Evolutionary conservation across 2,113 vertebrate species (phyloP).

Genomic region (Sander lucioperca): DNA sequence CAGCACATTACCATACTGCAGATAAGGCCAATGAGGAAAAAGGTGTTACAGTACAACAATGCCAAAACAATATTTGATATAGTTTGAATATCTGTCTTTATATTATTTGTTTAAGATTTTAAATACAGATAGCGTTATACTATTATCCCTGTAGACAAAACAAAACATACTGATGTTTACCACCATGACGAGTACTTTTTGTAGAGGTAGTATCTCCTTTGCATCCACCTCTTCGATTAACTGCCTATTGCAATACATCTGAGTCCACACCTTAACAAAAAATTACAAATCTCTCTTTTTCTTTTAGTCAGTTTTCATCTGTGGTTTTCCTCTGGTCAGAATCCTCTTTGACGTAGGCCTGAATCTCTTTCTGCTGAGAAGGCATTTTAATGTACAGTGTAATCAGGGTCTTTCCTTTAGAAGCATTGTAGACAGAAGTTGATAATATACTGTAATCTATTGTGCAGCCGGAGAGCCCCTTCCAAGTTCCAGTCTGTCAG

Average conservation of each 20-base stretch:
- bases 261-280: not conserved
- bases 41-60: not conserved
- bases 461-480: not conserved
- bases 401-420: slow-evolving; percentile 3
- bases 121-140: no score
- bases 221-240: not conserved
- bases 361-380: slow-evolving; percentile 26
- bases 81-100: no score
- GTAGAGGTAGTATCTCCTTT: not conserved
- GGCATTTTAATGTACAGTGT: slow-evolving; percentile 15
- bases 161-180: not conserved
- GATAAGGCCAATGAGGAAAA: not conserved
- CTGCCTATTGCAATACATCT: not conserved
- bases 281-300: not conserved
- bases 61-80: not conserved
- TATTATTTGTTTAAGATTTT: no score
- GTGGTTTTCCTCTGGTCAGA: not conserved
- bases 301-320: not conserved
- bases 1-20: not conserved
- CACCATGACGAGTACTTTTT: not conserved
- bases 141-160: not conserved
- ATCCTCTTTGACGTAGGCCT: not conserved
- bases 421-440: slow-evolving; percentile 14
- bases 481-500: not conserved
- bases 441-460: not conserved